These are phyloP conservation scores for Acropternis orthonyx DNA, from an alignment of 2,797 vertebrate species.

Conservation along the genomic window DNA sequence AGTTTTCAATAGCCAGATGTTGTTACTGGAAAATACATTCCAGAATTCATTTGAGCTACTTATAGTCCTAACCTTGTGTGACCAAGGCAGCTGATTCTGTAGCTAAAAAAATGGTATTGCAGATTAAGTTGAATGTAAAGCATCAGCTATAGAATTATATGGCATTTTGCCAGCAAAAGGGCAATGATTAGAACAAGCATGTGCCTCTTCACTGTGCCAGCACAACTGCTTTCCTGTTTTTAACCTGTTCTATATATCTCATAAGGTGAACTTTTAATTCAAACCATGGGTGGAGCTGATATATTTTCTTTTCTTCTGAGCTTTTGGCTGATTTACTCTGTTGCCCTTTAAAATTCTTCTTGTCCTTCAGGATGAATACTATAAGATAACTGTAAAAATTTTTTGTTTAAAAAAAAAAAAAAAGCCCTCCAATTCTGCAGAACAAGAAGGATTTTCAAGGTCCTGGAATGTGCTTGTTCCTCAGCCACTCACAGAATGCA, in stretches of 20 bases:
- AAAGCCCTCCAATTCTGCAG: background rate
- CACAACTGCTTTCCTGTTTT: background rate
- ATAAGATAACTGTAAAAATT: background rate
- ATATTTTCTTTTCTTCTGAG: background rate
- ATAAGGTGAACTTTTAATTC: background rate
- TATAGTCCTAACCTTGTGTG: constrained; percentile 57
- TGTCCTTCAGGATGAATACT: background rate
- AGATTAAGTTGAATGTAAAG: constrained; percentile 47
- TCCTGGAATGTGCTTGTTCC: constrained; percentile 9
- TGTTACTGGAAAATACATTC: constrained; percentile 64
- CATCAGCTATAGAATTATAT: constrained; percentile 32
- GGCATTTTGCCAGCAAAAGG: background rate
- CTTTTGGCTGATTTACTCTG: background rate
- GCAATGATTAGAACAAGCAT: background rate
- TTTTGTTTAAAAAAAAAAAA: background rate
- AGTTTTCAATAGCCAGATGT: constrained; percentile 73
- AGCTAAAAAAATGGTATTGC: constrained; percentile 50
- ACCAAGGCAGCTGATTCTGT: constrained; percentile 36
- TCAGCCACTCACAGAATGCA: constrained; percentile 24
- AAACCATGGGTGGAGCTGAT: background rate
- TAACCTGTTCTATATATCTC: background rate
- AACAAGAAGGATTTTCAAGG: constrained; percentile 5
- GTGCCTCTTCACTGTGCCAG: background rate
- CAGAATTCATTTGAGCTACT: constrained; percentile 65
- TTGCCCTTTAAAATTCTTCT: background rate